phyloP scores from a whole-genome alignment of 2,113 vertebrate genomes.

The Trogon surrucura region DNA sequence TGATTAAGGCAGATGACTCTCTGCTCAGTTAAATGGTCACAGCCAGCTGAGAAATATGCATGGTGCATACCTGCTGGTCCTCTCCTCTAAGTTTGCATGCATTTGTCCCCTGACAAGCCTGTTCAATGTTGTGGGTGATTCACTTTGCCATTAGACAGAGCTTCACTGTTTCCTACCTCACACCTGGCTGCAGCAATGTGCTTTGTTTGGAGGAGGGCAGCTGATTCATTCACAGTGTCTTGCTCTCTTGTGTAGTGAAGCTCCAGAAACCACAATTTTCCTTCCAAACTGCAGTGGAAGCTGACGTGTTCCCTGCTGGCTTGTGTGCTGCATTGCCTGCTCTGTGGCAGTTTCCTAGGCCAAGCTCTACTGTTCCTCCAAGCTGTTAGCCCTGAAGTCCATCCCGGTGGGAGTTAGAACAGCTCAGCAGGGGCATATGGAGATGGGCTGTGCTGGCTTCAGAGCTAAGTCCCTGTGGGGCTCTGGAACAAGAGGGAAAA shows the following conservation, averaged over 20 bases:
- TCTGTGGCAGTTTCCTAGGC: background rate
- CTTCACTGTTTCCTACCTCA: background rate
- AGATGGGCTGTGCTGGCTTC: background rate
- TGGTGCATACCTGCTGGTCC: background rate
- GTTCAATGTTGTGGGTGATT: background rate
- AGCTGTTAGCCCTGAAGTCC: background rate
- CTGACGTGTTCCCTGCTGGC: background rate
- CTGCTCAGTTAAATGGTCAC: constrained; percentile 50
- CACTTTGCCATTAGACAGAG: background rate
- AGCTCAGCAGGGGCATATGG: background rate
- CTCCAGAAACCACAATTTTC: background rate
- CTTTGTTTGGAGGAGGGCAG: background rate
- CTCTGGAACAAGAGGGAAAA: background rate
- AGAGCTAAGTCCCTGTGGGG: background rate
- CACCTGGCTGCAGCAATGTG: background rate
- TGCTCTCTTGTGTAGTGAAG: background rate
- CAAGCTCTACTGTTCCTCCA: background rate
- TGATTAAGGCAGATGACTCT: constrained; percentile 59
- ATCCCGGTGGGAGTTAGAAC: background rate
- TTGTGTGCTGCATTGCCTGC: accelerated
- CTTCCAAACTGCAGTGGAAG: background rate
- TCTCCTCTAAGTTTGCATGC: background rate
- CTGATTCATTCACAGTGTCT: background rate
- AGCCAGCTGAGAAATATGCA: background rate
- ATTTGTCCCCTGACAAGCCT: background rate